phyloP scores from a whole-genome alignment of 1,140 invertebrate genomes.

The Triops longicaudatus region DNA sequence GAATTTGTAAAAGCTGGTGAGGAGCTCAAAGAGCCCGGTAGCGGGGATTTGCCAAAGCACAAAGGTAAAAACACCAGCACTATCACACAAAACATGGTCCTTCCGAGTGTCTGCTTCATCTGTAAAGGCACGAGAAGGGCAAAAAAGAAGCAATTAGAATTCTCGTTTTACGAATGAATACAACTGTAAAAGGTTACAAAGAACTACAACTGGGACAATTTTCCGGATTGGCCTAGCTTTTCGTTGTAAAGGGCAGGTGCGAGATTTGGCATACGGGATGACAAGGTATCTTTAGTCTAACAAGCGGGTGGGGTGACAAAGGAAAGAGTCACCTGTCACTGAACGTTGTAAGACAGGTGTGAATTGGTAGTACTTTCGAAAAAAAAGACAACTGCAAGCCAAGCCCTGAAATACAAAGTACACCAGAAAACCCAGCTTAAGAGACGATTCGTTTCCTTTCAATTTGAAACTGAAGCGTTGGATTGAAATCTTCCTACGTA shows the following conservation, averaged over 20 bases:
- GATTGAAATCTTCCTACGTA: neutral
- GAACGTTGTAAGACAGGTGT: neutral
- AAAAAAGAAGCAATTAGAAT: conserved; percentile 4
- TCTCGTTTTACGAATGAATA: neutral
- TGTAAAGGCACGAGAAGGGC: neutral
- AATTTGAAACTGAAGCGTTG: too few species aligned
- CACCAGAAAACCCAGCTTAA: too few species aligned
- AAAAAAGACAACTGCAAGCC: neutral
- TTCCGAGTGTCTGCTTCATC: neutral
- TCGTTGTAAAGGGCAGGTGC: neutral
- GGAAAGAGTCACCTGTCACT: neutral
- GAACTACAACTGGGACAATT: neutral
- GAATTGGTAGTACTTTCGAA: neutral
- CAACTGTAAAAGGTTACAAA: too few species aligned
- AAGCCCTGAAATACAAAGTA: neutral
- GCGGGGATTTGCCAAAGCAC: neutral
- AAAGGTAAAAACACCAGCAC: neutral
- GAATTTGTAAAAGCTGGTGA: neutral
- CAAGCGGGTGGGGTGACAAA: neutral
- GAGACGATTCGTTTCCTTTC: too few species aligned
- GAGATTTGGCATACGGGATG: neutral
- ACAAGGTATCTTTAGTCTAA: conserved; percentile 2
- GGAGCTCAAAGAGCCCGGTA: neutral
- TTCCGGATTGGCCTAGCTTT: neutral
- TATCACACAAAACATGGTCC: neutral